Conservation (phyloP, 2,888 invertebrate species). For the Coelogynopora nodosa region DNA sequence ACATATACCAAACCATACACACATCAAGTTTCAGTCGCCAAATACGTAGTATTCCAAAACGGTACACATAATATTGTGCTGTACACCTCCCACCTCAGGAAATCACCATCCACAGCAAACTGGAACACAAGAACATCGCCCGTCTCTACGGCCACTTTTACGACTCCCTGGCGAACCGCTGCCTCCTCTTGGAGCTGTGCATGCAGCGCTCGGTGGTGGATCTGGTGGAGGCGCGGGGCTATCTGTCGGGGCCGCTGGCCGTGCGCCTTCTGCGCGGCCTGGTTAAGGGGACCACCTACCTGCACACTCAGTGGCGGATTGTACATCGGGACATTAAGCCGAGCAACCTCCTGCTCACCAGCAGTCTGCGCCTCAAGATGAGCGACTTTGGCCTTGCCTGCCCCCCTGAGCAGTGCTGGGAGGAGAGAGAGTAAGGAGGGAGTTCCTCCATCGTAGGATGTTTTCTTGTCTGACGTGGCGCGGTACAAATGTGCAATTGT, state of each 20-base stretch:
- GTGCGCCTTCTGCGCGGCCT: neutral
- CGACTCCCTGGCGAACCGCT: neutral
- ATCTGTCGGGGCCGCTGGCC: neutral
- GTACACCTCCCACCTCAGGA: neutral
- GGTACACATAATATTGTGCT: too few relatives aligned
- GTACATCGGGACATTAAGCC: conserved; percentile 4
- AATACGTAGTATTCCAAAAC: too few relatives aligned
- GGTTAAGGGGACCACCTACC: neutral
- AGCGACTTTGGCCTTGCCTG: conserved; percentile 10
- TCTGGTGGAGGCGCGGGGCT: neutral
- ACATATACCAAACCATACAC: too few relatives aligned
- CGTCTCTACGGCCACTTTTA: conserved; percentile 13
- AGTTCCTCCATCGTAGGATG: too few relatives aligned
- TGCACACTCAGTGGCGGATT: neutral
- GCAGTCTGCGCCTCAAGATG: neutral
- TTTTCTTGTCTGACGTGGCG: neutral
- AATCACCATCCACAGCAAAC: neutral
- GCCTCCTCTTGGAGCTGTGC: neutral
- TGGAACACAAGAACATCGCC: neutral
- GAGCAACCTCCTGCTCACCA: neutral
- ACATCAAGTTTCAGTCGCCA: too few relatives aligned
- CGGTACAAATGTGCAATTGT: too few relatives aligned
- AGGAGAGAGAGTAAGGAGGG: neutral
- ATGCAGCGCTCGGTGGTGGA: neutral
- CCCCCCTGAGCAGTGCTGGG: neutral